Evolutionary conservation across 2,797 vertebrate genomes (phyloP).

Genomic region (Diplodus puntazzo): DNA sequence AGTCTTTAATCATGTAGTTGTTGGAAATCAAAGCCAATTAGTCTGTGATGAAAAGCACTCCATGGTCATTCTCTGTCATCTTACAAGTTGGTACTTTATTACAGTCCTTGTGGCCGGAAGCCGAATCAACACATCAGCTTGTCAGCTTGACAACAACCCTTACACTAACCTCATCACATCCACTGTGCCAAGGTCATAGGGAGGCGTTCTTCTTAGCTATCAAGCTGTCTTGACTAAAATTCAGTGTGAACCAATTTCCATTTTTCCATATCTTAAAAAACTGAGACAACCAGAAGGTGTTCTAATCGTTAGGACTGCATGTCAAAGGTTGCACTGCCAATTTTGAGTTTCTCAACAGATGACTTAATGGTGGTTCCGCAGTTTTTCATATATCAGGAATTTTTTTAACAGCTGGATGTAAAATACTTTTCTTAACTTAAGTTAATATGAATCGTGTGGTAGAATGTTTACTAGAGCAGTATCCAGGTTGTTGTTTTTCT

Average conservation of each 20-base stretch:
- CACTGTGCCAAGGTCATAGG: background rate
- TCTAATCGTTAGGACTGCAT: background rate
- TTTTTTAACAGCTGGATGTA: background rate
- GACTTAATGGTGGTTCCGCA: background rate
- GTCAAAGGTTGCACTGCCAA: background rate
- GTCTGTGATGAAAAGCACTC: background rate
- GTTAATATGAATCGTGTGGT: background rate
- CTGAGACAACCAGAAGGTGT: background rate
- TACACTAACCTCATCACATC: background rate
- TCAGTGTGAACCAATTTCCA: constrained; percentile 1
- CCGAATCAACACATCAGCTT: background rate
- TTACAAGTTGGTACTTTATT: constrained; percentile 1
- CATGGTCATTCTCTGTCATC: background rate
- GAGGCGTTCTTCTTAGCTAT: background rate
- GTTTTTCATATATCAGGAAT: background rate
- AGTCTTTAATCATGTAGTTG: background rate
- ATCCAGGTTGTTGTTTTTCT: background rate
- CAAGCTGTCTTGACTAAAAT: background rate
- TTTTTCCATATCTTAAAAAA: background rate
- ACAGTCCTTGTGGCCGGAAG: background rate
- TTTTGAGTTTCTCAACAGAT: background rate
- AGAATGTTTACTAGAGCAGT: background rate
- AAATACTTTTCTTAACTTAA: background rate
- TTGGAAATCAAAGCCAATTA: constrained; percentile 4
- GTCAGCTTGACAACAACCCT: constrained; percentile 4